phyloP scores from a whole-genome alignment of 2,888 invertebrate genomes.

The Lordiphosa fenestrarum region DNA sequence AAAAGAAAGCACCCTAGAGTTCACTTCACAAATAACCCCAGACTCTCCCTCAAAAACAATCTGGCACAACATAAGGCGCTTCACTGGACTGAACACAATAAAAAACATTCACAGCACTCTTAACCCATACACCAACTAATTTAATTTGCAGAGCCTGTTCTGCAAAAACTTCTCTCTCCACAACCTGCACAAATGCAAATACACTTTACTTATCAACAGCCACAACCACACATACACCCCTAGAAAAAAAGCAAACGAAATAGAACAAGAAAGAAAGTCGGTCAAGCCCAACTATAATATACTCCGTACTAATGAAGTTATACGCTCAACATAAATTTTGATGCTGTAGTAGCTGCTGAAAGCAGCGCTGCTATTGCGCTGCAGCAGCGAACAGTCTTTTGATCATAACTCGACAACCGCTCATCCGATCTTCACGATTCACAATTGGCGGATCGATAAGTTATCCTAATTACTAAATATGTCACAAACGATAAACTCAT shows the following conservation, averaged over 20 bases:
- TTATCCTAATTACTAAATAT: too few relatives aligned
- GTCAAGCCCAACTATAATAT: too few relatives aligned
- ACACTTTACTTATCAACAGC: conserved; percentile 4
- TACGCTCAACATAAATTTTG: too few relatives aligned
- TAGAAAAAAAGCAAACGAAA: conserved; percentile 2
- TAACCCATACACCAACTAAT: conserved; percentile 10
- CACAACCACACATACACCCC: conserved; percentile 2
- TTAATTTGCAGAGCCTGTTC: not conserved
- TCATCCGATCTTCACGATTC: too few relatives aligned
- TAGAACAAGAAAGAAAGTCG: conserved; percentile 12
- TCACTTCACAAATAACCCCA: not conserved
- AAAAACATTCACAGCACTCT: conserved; percentile 7
- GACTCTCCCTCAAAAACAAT: not conserved
- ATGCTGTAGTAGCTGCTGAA: too few relatives aligned
- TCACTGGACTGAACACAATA: conserved; percentile 2
- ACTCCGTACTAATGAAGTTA: too few relatives aligned
- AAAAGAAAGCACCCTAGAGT: not conserved
- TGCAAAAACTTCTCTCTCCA: too few relatives aligned
- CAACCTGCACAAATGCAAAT: conserved; percentile 9
- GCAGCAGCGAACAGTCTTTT: too few relatives aligned
- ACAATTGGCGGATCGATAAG: conserved; percentile 32
- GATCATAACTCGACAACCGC: too few relatives aligned
- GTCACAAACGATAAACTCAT: conserved; percentile 22
- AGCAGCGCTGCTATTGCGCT: too few relatives aligned
- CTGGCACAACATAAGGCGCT: conserved; percentile 3